Evolutionary conservation across 2,888 invertebrate genomes (phyloP).

Genomic region (Drosophila meridiana): DNA sequence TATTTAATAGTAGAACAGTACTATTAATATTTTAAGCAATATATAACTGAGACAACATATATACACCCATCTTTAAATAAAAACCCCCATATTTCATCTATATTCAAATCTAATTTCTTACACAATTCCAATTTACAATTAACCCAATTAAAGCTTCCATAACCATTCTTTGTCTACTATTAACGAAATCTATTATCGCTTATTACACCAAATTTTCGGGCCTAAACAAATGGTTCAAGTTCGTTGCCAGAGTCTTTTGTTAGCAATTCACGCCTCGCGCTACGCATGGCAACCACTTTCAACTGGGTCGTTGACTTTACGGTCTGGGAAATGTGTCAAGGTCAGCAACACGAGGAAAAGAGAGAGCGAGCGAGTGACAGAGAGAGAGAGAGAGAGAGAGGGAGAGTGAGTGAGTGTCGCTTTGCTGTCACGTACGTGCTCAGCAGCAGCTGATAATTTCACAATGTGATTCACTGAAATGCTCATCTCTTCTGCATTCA

Average conservation of each 20-base stretch:
- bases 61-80: neutral
- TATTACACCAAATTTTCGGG: neutral
- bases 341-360: slow-evolving; percentile 19
- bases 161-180: neutral
- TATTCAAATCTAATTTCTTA: neutral
- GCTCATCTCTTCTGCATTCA: slow-evolving; percentile 36
- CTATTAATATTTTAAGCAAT: no score
- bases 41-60: no score
- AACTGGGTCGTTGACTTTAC: slow-evolving; percentile 55
- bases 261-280: slow-evolving; percentile 19
- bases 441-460: slow-evolving; percentile 54
- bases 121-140: no score
- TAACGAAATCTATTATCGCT: neutral
- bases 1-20: neutral
- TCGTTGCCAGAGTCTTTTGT: slow-evolving; percentile 65
- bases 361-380: neutral
- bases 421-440: slow-evolving; percentile 56
- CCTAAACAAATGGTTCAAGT: slow-evolving; percentile 34
- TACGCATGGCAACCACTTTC: slow-evolving; percentile 21
- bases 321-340: slow-evolving; percentile 58
- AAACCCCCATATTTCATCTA: neutral
- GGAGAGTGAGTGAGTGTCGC: slow-evolving; percentile 1
- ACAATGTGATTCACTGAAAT: slow-evolving; percentile 47
- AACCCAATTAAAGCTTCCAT: neutral
- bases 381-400: neutral